phyloP scores from a whole-genome alignment of 2,888 invertebrate species.

The Microctonus brassicae region DNA sequence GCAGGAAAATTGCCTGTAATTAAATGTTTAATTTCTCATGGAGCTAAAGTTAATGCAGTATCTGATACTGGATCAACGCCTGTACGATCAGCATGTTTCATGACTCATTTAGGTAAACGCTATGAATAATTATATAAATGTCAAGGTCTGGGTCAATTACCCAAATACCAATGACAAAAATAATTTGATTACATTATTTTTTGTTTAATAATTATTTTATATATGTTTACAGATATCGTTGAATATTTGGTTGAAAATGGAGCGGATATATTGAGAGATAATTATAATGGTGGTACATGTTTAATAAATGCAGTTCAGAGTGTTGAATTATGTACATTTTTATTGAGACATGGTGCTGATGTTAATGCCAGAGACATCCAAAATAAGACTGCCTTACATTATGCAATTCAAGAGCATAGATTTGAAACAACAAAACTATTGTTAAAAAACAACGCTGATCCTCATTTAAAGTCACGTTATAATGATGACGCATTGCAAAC shows the following conservation, averaged over 20 bases:
- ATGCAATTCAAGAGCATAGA: slow-evolving; percentile 89
- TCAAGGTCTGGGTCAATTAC: slow-evolving; percentile 34
- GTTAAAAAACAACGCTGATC: slow-evolving; percentile 84
- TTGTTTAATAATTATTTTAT: neutral
- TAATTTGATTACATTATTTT: neutral
- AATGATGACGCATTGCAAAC: slow-evolving; percentile 92
- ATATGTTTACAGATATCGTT: slow-evolving; percentile 70
- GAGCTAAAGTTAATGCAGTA: slow-evolving; percentile 88
- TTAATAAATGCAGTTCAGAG: slow-evolving; percentile 94
- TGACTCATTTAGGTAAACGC: slow-evolving; percentile 84
- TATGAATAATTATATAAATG: slow-evolving; percentile 29
- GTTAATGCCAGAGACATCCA: slow-evolving; percentile 92
- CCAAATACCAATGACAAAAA: slow-evolving; percentile 14
- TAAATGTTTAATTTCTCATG: slow-evolving; percentile 82
- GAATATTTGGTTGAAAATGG: slow-evolving; percentile 82
- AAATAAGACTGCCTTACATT: slow-evolving; percentile 91
- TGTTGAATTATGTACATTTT: slow-evolving; percentile 82
- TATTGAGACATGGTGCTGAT: slow-evolving; percentile 84
- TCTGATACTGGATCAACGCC: slow-evolving; percentile 92
- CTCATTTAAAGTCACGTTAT: slow-evolving; percentile 80
- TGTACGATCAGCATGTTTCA: slow-evolving; percentile 92
- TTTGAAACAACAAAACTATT: slow-evolving; percentile 87
- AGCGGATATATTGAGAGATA: slow-evolving; percentile 86
- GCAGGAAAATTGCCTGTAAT: slow-evolving; percentile 84
- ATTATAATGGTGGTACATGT: slow-evolving; percentile 93